phyloP scores from a whole-genome alignment of 2,888 invertebrate genomes.

The Eucera pruinosa region DNA sequence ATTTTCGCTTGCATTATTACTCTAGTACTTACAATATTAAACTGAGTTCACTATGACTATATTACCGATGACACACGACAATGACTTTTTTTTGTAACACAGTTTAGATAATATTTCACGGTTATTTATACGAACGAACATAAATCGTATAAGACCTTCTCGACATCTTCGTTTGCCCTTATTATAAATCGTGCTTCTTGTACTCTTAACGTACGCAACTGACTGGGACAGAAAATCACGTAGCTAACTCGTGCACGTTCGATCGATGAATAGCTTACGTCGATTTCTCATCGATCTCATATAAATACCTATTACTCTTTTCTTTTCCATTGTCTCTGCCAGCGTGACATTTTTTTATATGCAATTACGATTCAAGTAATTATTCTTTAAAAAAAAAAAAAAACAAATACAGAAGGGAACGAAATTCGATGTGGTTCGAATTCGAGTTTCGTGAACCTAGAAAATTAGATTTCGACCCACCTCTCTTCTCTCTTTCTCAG shows the following conservation, averaged over 20 bases:
- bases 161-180: too few species aligned
- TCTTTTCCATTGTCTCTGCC: constrained; percentile 64
- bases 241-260: constrained; percentile 22
- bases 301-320: constrained; percentile 31
- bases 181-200: constrained; percentile 35
- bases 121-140: constrained; percentile 42
- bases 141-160: too few species aligned
- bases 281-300: constrained; percentile 12
- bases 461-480: too few species aligned
- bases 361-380: constrained; percentile 10
- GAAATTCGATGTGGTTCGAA: too few species aligned
- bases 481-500: too few species aligned
- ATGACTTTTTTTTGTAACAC: constrained; percentile 62
- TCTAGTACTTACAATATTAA: constrained; percentile 75
- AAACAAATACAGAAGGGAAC: too few species aligned
- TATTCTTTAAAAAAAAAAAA: constrained; percentile 2
- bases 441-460: too few species aligned
- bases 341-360: constrained; percentile 58
- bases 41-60: constrained; percentile 63
- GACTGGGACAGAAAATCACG: constrained; percentile 49
- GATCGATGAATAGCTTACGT: constrained; percentile 17
- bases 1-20: constrained; percentile 63
- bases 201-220: constrained; percentile 56
- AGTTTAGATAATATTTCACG: constrained; percentile 46
- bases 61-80: constrained; percentile 55